Evolutionary conservation across 1,140 invertebrate species (phyloP).

Genomic region (Drosophila sturtevanti): DNA sequence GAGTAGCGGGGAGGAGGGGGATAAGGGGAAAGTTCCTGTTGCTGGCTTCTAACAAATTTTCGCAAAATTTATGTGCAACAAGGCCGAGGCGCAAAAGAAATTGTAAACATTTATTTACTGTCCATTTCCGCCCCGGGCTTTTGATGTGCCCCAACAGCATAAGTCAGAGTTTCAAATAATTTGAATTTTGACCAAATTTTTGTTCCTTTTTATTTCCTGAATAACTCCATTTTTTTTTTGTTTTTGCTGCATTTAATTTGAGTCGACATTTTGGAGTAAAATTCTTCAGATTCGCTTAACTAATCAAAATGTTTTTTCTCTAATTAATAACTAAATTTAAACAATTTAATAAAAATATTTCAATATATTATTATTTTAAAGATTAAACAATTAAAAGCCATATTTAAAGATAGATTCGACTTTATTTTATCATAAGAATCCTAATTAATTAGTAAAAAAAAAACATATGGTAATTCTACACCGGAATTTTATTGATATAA

Average conservation of each 20-base stretch:
- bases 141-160: conserved; percentile 43
- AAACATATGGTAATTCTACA: too few relatives aligned
- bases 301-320: neutral
- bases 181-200: neutral
- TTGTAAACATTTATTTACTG: conserved; percentile 80
- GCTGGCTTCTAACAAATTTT: conserved; percentile 57
- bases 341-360: too few relatives aligned
- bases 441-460: too few relatives aligned
- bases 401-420: too few relatives aligned
- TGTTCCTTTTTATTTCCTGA: neutral
- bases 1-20: conserved; percentile 5
- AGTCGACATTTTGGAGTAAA: neutral
- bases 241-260: neutral
- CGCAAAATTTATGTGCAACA: conserved; percentile 69
- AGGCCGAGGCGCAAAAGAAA: conserved; percentile 46
- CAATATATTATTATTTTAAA: too few relatives aligned
- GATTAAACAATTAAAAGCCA: too few relatives aligned
- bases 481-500: too few relatives aligned
- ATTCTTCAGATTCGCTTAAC: too few relatives aligned
- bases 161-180: neutral
- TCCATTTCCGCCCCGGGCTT: conserved; percentile 69
- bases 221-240: neutral
- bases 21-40: neutral
- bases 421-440: too few relatives aligned
- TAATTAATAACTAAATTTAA: too few relatives aligned